phyloP scores from a whole-genome alignment of 2,113 vertebrate species.

The Acanthisitta chloris region DNA sequence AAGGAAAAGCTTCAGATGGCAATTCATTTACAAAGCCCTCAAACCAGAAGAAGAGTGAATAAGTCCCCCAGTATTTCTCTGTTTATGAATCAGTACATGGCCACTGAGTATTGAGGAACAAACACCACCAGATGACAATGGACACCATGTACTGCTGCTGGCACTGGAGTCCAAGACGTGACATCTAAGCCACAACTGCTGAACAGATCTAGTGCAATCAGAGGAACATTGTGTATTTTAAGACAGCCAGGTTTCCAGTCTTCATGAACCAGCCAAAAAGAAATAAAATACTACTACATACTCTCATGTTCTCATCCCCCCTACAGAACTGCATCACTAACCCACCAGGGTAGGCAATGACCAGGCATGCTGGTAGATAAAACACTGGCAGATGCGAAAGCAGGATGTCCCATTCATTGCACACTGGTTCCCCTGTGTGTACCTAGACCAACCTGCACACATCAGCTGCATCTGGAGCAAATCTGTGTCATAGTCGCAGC shows the following conservation, averaged over 20 bases:
- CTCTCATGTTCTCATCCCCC: neutral
- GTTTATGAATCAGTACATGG: neutral
- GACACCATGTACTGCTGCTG: neutral
- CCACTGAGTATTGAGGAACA: neutral
- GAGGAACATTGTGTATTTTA: neutral
- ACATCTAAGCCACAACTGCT: neutral
- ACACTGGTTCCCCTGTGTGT: too few relatives aligned
- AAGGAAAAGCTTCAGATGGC: neutral
- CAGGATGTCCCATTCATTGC: neutral
- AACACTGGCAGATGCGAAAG: neutral
- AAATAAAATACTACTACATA: neutral
- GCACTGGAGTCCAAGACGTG: neutral
- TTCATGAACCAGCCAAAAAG: neutral
- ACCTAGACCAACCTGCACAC: rapidly evolving
- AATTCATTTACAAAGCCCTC: neutral
- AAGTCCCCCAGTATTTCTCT: neutral
- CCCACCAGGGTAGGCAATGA: neutral
- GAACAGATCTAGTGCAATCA: neutral
- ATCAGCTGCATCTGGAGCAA: neutral
- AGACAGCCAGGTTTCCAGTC: neutral
- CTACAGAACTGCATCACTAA: neutral
- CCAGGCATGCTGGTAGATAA: neutral
- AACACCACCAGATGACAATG: neutral
- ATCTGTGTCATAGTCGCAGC: neutral
- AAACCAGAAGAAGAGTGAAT: neutral